Percentiles rank a stretch among this genome's conserved stretches.
These are phyloP conservation scores for Chrysomela aeneicollis DNA, from an alignment of 2,888 invertebrate genomes.

Conservation along the genomic window DNA sequence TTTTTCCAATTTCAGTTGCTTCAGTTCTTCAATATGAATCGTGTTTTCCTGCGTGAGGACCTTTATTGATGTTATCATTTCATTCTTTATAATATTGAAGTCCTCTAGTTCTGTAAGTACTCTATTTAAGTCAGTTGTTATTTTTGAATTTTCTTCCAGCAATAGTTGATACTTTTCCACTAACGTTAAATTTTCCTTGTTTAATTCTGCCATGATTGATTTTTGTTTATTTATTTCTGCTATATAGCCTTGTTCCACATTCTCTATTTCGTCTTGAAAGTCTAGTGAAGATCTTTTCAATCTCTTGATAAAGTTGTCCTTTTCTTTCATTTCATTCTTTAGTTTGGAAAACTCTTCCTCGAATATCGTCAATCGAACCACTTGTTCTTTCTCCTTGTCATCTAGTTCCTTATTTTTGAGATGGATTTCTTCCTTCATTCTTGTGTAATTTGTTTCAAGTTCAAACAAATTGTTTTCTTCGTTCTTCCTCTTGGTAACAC, in stretches of 20 bases:
- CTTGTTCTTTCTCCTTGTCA: not conserved
- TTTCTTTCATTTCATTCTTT: not conserved
- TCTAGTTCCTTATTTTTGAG: not conserved
- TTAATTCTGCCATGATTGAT: not conserved
- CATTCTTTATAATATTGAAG: too few relatives aligned
- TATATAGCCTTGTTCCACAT: not conserved
- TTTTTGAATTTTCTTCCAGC: not conserved
- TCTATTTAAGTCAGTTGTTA: not conserved
- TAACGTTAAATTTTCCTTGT: not conserved
- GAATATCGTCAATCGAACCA: too few relatives aligned
- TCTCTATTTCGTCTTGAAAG: conserved; percentile 5
- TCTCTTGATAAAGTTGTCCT: not conserved
- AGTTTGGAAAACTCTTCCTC: not conserved
- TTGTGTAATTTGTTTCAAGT: not conserved
- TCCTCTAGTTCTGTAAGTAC: too few relatives aligned
- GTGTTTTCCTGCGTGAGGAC: too few relatives aligned
- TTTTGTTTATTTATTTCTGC: not conserved
- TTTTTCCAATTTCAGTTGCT: too few relatives aligned
- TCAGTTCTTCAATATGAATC: too few relatives aligned
- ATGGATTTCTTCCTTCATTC: not conserved
- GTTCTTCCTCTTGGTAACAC: conserved; percentile 4
- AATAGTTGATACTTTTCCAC: not conserved
- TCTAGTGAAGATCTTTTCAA: conserved; percentile 1
- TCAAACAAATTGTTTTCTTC: not conserved
- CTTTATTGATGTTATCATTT: too few relatives aligned